These are phyloP conservation scores for Crioceris asparagi DNA, from an alignment of 2,888 invertebrate genomes.

Conservation along the genomic window DNA sequence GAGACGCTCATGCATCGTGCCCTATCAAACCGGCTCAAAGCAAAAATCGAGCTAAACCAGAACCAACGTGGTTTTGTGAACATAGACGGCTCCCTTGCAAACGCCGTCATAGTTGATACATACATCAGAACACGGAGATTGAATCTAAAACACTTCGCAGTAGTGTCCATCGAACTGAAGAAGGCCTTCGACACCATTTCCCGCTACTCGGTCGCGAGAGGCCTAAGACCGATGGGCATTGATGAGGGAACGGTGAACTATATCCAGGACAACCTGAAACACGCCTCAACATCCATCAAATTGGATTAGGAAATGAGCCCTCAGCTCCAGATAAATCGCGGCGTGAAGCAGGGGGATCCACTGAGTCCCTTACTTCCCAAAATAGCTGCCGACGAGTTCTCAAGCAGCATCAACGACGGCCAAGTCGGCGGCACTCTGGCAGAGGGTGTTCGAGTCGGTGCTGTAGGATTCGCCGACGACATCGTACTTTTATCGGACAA, in stretches of 20 bases:
- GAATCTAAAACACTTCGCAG: not conserved
- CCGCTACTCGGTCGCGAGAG: constrained; percentile 13
- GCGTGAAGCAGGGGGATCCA: constrained; percentile 36
- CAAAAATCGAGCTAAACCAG: constrained; percentile 8
- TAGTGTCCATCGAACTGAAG: constrained; percentile 15
- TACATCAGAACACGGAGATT: constrained; percentile 6
- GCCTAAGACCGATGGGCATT: constrained; percentile 10
- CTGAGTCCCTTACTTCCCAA: constrained; percentile 26
- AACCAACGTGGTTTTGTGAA: constrained; percentile 27
- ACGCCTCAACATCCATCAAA: constrained; percentile 11
- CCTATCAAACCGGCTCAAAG: constrained; percentile 12
- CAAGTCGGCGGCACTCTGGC: not conserved
- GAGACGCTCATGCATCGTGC: constrained; percentile 22
- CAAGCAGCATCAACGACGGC: constrained; percentile 3
- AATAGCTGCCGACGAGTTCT: constrained; percentile 22
- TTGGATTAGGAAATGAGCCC: constrained; percentile 3
- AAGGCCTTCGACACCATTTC: constrained; percentile 21
- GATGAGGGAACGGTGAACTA: constrained; percentile 1
- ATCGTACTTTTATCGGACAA: constrained; percentile 11
- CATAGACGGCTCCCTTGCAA: constrained; percentile 32
- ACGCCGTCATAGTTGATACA: constrained; percentile 25
- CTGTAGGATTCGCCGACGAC: constrained; percentile 20
- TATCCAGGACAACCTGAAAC: constrained; percentile 1
- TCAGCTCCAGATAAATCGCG: constrained; percentile 19
- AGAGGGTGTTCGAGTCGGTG: constrained; percentile 2